Evolutionary conservation across 2,888 invertebrate genomes (phyloP).

Genomic region (Scaptomyza tumidula): DNA sequence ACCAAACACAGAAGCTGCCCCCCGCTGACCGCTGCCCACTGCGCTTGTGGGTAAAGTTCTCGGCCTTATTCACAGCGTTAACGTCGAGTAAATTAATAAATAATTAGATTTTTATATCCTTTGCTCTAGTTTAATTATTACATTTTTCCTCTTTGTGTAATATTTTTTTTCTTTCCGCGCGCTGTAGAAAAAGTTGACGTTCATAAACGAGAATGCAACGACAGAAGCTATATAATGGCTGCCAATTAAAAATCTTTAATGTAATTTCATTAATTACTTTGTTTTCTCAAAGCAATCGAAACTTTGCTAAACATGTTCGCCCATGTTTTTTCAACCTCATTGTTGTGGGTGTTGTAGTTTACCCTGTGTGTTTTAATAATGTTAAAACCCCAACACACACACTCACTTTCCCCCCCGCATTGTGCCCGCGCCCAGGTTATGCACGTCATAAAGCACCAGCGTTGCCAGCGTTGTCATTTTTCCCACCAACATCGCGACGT

Average conservation of each 20-base stretch:
- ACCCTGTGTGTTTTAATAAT: constrained; percentile 8
- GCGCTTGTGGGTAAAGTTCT: background rate
- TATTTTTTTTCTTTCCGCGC: too few species aligned
- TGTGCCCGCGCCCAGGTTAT: too few species aligned
- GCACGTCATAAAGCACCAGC: constrained; percentile 6
- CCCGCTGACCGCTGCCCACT: background rate
- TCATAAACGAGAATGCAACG: background rate
- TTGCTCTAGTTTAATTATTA: background rate
- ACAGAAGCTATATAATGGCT: background rate
- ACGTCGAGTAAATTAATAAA: constrained; percentile 60
- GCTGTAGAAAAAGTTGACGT: too few species aligned
- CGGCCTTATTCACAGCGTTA: constrained; percentile 25
- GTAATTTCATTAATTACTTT: background rate
- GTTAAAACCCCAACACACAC: too few species aligned
- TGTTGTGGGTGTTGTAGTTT: background rate
- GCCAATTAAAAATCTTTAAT: background rate
- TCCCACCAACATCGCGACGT: background rate
- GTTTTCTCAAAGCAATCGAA: background rate
- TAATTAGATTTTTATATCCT: constrained; percentile 54
- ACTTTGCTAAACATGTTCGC: background rate
- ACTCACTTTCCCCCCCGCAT: too few species aligned
- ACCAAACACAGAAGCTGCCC: background rate
- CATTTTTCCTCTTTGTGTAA: too few species aligned
- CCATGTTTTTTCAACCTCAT: background rate
- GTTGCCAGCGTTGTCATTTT: background rate